Evolutionary conservation across 1,140 invertebrate genomes (phyloP).

Genomic region (Dendrolimus punctatus): DNA sequence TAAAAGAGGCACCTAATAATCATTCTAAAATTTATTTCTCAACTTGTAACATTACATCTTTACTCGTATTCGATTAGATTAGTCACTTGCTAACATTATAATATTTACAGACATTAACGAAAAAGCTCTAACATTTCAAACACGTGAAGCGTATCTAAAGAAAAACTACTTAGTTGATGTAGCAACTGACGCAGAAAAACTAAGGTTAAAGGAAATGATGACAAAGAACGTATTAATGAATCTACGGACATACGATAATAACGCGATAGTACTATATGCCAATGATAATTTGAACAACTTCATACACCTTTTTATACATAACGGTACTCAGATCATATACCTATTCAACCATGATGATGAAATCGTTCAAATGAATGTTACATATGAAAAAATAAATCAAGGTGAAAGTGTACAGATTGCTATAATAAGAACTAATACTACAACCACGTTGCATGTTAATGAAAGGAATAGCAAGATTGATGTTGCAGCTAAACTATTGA

Average conservation of each 20-base stretch:
- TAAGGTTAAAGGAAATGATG: slow-evolving; percentile 81
- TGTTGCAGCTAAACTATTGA: slow-evolving; percentile 79
- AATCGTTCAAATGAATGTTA: slow-evolving; percentile 85
- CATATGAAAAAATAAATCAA: slow-evolving; percentile 81
- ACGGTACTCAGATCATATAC: slow-evolving; percentile 83
- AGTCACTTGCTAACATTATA: not conserved
- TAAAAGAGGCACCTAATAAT: too few species aligned
- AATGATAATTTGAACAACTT: slow-evolving; percentile 97
- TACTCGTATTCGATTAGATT: too few species aligned
- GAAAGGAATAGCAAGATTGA: slow-evolving; percentile 81
- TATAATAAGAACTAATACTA: slow-evolving; percentile 80
- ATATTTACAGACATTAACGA: slow-evolving; percentile 86
- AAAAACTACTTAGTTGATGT: slow-evolving; percentile 81
- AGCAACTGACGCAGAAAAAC: slow-evolving; percentile 74
- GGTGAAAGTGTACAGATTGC: slow-evolving; percentile 90
- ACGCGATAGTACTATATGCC: slow-evolving; percentile 89
- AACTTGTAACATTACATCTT: too few species aligned
- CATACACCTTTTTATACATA: slow-evolving; percentile 89
- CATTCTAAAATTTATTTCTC: too few species aligned
- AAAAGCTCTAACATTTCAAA: slow-evolving; percentile 91
- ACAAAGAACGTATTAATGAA: slow-evolving; percentile 87
- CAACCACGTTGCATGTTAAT: slow-evolving; percentile 88
- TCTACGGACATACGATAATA: slow-evolving; percentile 87
- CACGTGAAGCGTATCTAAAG: slow-evolving; percentile 83
- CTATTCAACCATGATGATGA: slow-evolving; percentile 87